These are phyloP conservation scores for Potamarius usumacintae DNA, from an alignment of 2,113 vertebrate species.

Conservation along the genomic window DNA sequence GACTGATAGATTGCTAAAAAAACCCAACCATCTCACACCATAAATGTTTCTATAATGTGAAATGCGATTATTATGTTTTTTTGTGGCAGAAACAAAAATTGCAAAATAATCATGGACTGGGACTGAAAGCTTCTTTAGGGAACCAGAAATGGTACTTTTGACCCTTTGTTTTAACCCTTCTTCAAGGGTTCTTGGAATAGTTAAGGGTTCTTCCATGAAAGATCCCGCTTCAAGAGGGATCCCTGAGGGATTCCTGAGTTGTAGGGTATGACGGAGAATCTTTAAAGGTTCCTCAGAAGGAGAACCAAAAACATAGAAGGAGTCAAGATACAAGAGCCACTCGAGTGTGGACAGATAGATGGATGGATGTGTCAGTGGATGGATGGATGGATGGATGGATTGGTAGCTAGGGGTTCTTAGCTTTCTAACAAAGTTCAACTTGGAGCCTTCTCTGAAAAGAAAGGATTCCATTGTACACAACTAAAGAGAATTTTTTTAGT, in stretches of 20 bases:
- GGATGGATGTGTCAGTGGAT: neutral
- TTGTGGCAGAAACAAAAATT: neutral
- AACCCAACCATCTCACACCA: too few relatives aligned
- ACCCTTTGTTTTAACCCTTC: neutral
- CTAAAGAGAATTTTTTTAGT: neutral
- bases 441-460: neutral
- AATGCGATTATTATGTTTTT: neutral
- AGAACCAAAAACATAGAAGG: neutral
- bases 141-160: neutral
- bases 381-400: neutral
- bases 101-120: neutral
- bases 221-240: neutral
- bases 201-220: neutral
- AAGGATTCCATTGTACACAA: neutral
- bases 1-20: too few relatives aligned
- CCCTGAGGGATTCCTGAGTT: neutral
- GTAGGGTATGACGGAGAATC: neutral
- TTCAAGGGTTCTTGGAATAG: neutral
- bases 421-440: neutral
- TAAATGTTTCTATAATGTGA: neutral
- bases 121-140: neutral
- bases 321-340: neutral
- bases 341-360: neutral
- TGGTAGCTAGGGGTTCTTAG: neutral
- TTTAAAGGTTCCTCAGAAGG: neutral